phyloP scores from a whole-genome alignment of 1,140 invertebrate species.

The Chionoecetes opilio region DNA sequence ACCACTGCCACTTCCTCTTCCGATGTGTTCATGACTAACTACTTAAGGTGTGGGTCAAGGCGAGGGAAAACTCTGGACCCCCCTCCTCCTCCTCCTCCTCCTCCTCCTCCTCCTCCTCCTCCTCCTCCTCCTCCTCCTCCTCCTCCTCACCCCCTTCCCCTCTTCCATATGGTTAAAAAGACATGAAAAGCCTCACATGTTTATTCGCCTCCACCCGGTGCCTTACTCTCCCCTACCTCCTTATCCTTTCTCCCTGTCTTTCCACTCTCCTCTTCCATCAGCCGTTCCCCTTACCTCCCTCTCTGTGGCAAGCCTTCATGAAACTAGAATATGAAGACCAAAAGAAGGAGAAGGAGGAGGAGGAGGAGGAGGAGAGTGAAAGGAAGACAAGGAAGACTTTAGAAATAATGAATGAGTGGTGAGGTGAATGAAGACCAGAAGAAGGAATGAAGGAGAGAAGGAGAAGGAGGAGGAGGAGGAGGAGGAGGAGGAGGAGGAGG shows the following conservation, averaged over 20 bases:
- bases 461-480: no score
- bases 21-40: neutral
- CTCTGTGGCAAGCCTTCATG: neutral
- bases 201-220: neutral
- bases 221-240: neutral
- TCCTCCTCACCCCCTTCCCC: neutral
- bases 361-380: no score
- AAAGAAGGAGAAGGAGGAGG: no score
- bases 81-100: neutral
- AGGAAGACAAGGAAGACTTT: no score
- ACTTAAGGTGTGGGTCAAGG: slow-evolving; percentile 3
- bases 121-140: slow-evolving; percentile 19
- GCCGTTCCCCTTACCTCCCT: neutral
- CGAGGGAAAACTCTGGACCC: neutral
- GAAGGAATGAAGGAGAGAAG: neutral
- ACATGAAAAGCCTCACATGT: neutral
- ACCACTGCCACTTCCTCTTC: neutral
- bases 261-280: neutral
- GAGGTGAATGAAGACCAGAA: no score
- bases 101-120: neutral
- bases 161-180: neutral
- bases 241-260: neutral
- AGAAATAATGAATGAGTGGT: neutral
- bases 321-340: neutral
- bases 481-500: no score